Conservation (phyloP, 2,797 vertebrate species). For the Alosa sapidissima region DNA sequence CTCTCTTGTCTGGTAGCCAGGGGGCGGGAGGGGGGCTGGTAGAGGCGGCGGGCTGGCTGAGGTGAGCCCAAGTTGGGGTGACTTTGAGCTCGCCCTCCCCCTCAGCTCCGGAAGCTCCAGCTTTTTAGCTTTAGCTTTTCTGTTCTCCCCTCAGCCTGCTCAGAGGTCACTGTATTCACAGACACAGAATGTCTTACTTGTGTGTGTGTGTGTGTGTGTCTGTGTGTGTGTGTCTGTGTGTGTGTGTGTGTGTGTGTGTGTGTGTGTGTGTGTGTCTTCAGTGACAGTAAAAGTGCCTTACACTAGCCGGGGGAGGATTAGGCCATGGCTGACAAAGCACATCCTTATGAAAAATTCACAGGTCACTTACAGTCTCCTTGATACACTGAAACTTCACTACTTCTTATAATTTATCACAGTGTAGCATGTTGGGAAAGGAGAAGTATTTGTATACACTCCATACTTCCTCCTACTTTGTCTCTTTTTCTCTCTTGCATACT, state of each 20-base stretch:
- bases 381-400: neutral
- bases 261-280: neutral
- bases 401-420: neutral
- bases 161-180: neutral
- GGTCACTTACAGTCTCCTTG: constrained; percentile 17
- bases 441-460: neutral
- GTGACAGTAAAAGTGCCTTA: constrained; percentile 9
- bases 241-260: too few relatives aligned
- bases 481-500: too few relatives aligned
- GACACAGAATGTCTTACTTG: neutral
- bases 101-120: neutral
- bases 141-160: neutral
- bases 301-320: neutral
- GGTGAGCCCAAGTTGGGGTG: neutral
- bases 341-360: constrained; percentile 11
- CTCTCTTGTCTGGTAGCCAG: neutral
- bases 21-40: neutral
- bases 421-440: neutral
- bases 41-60: neutral
- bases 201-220: too few relatives aligned
- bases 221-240: too few relatives aligned
- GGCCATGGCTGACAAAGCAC: neutral
- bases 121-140: neutral
- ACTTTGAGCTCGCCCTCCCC: neutral
- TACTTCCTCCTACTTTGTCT: neutral